Percentiles rank a stretch among this genome's conserved stretches.
These are phyloP conservation scores for Junonia oenone DNA, from an alignment of 2,888 invertebrate species.

Conservation along the genomic window DNA sequence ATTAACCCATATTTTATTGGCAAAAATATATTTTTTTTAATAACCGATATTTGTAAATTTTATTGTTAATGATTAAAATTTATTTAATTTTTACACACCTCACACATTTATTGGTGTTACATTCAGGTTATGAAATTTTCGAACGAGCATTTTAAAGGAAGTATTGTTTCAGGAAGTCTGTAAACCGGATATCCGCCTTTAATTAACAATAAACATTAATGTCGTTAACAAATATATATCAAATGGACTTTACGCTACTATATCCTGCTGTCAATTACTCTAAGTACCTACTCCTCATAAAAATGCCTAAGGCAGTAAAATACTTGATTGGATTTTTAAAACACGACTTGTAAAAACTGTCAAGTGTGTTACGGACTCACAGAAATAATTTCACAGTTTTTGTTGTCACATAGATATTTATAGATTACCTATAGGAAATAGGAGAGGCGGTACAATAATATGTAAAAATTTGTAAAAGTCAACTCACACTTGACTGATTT, in stretches of 20 bases:
- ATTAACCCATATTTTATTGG: too few relatives aligned
- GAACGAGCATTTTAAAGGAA: conserved; percentile 8
- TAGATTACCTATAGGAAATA: too few relatives aligned
- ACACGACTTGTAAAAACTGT: too few relatives aligned
- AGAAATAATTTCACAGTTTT: too few relatives aligned
- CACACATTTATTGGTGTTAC: background rate
- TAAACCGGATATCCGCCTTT: conserved; percentile 18
- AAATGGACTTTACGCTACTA: conserved; percentile 13
- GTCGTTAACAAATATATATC: conserved; percentile 6
- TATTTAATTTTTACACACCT: background rate
- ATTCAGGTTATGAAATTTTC: background rate
- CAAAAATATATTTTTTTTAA: too few relatives aligned
- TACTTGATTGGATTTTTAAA: too few relatives aligned
- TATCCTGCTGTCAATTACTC: conserved; percentile 13
- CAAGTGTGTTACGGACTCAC: too few relatives aligned
- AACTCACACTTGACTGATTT: too few relatives aligned
- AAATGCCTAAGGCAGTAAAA: conserved; percentile 1
- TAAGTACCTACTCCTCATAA: background rate
- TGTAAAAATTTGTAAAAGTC: too few relatives aligned
- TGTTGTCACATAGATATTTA: too few relatives aligned
- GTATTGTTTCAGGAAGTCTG: conserved; percentile 8
- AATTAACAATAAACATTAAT: conserved; percentile 10
- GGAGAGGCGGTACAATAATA: too few relatives aligned
- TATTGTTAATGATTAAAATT: background rate
- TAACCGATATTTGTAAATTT: too few relatives aligned